These are phyloP conservation scores for Xenopus tropicalis DNA, from an alignment of 2,113 vertebrate species.

Conservation along the genomic window DNA sequence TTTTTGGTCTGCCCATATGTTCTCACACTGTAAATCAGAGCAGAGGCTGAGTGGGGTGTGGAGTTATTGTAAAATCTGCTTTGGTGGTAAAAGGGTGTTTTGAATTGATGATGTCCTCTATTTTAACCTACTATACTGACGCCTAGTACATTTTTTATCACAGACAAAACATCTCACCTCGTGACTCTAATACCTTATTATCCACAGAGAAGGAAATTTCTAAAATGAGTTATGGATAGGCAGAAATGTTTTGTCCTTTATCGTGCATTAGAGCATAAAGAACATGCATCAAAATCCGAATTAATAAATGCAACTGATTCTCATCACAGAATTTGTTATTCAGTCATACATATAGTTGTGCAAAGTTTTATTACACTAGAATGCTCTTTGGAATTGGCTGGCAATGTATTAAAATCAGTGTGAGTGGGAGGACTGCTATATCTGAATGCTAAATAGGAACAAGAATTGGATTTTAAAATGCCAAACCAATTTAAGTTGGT, in stretches of 20 bases:
- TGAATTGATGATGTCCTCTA: no score
- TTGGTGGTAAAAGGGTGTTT: no score
- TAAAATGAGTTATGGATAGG: no score
- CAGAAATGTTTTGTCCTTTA: neutral
- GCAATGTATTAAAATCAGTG: slow-evolving; percentile 32
- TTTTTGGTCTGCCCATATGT: no score
- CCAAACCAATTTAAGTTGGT: slow-evolving; percentile 43
- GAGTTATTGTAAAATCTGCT: no score
- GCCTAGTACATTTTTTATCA: no score
- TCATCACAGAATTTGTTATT: neutral
- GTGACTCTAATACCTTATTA: no score
- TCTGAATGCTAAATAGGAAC: slow-evolving; percentile 39
- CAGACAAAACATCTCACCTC: no score
- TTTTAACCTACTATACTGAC: no score
- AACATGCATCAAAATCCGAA: neutral
- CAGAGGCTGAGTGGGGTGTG: no score
- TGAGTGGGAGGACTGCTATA: slow-evolving; percentile 40
- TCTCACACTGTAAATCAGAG: no score
- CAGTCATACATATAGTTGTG: neutral
- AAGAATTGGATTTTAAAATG: slow-evolving; percentile 39
- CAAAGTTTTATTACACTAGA: slow-evolving; percentile 3
- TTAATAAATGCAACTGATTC: neutral
- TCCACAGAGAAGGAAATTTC: no score
- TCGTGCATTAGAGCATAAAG: neutral
- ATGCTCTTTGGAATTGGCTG: slow-evolving; percentile 19